Conservation (phyloP, 2,797 vertebrate genomes). For the Heliangelus exortis region DNA sequence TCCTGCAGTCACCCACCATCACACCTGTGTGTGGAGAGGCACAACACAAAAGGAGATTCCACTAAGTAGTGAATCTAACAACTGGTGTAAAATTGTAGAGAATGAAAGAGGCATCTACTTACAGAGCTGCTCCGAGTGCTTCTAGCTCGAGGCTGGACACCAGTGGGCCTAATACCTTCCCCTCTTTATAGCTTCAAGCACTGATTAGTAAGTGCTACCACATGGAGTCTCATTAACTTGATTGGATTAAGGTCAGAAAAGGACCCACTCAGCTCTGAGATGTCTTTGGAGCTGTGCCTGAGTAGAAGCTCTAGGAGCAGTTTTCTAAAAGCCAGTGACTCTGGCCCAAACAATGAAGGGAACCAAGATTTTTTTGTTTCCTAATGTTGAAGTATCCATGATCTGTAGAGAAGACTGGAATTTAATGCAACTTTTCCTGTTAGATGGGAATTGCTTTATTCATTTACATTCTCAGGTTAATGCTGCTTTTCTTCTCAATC, state of each 20-base stretch:
- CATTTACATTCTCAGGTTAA: not conserved
- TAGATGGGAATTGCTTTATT: not conserved
- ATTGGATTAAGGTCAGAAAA: not conserved
- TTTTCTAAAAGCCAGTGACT: not conserved
- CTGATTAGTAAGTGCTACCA: not conserved
- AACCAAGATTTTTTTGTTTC: not conserved
- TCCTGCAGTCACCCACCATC: not conserved
- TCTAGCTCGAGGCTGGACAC: not conserved
- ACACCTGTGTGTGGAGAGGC: not conserved
- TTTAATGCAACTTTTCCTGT: not conserved
- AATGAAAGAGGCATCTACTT: not conserved
- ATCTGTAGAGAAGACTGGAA: not conserved
- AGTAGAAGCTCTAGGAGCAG: not conserved
- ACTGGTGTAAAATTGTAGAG: not conserved
- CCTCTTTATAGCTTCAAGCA: not conserved
- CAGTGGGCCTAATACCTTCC: not conserved
- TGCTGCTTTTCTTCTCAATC: not conserved
- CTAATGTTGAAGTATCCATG: not conserved
- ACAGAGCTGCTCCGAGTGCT: not conserved
- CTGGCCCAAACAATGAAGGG: not conserved
- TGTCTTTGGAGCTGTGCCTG: not conserved
- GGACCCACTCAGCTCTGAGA: not conserved
- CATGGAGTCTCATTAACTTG: not conserved
- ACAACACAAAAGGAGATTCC: not conserved
- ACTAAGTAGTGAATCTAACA: not conserved